These are phyloP conservation scores for Oryctolagus cuniculus DNA, from an alignment of 2,113 vertebrate genomes.

Conservation along the genomic window mOryCun1.1 NC_091445.1:65878501-65879000, in stretches of 20 bases:
- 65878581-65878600: not conserved
- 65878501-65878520: not conserved
- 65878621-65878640: not conserved
- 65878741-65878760: not conserved
- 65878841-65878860: conserved; percentile 10
- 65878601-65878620: not conserved
- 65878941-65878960: not conserved
- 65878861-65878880: not conserved
- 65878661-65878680: not conserved
- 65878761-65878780: not conserved
- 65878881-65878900: not conserved
- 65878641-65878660: not conserved
- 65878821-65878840: not conserved
- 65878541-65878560: not conserved
- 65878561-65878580: not conserved
- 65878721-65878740: not conserved
- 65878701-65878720: not conserved
- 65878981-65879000: not conserved
- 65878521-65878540: not conserved
- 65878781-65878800: conserved; percentile 32
- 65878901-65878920: not conserved
- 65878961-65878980: not conserved
- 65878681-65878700: not conserved
- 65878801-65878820: conserved; percentile 10
- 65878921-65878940: not conserved